Evolutionary conservation across 2,888 invertebrate genomes (phyloP), one percentile per base, ranked within the genome.

Genomic region (Drosophila subsilvestris): DNA sequence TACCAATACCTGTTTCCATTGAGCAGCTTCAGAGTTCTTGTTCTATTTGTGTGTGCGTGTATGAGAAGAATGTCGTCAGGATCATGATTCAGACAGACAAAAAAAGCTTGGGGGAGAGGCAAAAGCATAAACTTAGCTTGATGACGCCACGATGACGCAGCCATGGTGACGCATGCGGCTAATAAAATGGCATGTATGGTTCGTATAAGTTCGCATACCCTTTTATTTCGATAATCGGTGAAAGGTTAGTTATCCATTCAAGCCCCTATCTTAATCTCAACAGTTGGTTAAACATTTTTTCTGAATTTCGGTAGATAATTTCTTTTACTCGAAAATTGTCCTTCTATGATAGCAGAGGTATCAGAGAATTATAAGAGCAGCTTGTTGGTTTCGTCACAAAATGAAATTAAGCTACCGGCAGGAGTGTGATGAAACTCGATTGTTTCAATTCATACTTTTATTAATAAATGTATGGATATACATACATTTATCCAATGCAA

Each of bases 141-240:
- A 37, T 37, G 37, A 32, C 32, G 14, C 32, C 32, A 32, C 32
- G 75, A 75, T 77, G 76, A 77, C 76, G 76, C 76, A 77, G 76
- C 71, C 58, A 49, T 78, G 78, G 32, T 77, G 78, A 77, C 76
- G 76, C 78, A 77, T 77, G 47, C 20, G n/a, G 6, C 37, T n/a
- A 37, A 7, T n/a, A n/a, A 6, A 37, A n/a, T 37, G 2, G n/a
- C n/a, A 0, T 6, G n/a, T 7, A 2, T n/a, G 12, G 32, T 37
- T 6, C 7, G 7, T 7, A 7, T 14, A 0, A 7, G 37, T 37
- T 2, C 14, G n/a, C 14, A 37, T n/a, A 37, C 37, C 7, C 37
- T 37, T 37, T 7, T 1, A 14, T 37, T 37, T 37, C 37, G 37
- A n/a, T n/a, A 37, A 14, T 6, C 7, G n/a, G 14, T 37, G 37